A percentile compares a stretch with the other conserved stretches of the same genome.
Evolutionary conservation across 1,140 invertebrate genomes (phyloP).

Genomic region (Drosophila baimaii): DNA sequence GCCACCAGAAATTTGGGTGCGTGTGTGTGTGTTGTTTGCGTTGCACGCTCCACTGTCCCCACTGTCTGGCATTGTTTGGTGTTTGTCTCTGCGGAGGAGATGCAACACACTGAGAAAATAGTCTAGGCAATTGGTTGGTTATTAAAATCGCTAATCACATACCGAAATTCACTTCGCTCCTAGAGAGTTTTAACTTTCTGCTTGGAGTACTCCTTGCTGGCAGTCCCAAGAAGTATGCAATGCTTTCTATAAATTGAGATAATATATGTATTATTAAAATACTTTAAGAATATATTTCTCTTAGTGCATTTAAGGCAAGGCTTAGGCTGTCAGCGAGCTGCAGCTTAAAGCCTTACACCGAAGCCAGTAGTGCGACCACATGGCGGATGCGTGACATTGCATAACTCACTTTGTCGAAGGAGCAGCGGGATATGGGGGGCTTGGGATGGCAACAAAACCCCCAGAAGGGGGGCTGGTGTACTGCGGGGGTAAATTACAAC

Average conservation of each 20-base stretch:
- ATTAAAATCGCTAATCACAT: no score
- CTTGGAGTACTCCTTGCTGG: not conserved
- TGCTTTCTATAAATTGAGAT: not conserved
- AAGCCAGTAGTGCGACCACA: conserved; percentile 51
- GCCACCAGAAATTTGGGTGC: conserved; percentile 48
- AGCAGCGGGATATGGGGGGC: no score
- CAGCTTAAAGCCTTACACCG: conserved; percentile 67
- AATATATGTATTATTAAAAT: no score
- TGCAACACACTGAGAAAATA: conserved; percentile 13
- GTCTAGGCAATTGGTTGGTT: rapidly evolving
- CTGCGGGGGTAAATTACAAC: conserved; percentile 62
- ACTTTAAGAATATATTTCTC: not conserved
- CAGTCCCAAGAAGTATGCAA: not conserved
- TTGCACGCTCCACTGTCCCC: conserved; percentile 43
- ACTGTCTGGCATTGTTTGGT: conserved; percentile 54
- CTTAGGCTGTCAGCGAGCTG: conserved; percentile 65
- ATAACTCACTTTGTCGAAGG: conserved; percentile 59
- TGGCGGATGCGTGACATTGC: conserved; percentile 68
- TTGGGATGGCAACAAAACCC: not conserved
- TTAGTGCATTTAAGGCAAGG: conserved; percentile 13
- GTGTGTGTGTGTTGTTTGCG: conserved; percentile 48
- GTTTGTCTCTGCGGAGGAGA: conserved; percentile 46
- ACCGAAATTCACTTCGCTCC: not conserved
- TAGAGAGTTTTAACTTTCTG: not conserved
- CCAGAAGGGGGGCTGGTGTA: no score